These are phyloP conservation scores for Dicyrtoma fusca DNA, from an alignment of 2,888 invertebrate species.

Conservation along the genomic window DNA sequence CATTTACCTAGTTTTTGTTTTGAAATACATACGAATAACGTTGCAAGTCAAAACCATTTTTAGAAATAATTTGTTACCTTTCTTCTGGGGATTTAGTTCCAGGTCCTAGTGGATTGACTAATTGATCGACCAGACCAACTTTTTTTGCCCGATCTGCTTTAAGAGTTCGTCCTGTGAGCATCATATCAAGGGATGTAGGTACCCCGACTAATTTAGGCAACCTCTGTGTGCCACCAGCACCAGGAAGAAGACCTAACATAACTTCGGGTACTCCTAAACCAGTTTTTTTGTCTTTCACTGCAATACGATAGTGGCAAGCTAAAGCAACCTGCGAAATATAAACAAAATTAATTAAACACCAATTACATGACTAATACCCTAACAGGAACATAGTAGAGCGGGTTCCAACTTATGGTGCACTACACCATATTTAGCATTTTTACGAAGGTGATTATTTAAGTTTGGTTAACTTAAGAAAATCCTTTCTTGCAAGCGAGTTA, in stretches of 20 bases:
- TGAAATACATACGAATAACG: not conserved
- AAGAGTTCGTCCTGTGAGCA: conserved; percentile 87
- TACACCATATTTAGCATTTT: too few species aligned
- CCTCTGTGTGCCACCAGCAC: conserved; percentile 94
- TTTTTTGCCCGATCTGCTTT: conserved; percentile 92
- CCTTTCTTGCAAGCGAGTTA: too few species aligned
- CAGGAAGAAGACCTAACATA: conserved; percentile 94
- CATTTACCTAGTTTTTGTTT: too few species aligned
- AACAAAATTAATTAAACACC: not conserved
- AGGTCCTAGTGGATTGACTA: conserved; percentile 88
- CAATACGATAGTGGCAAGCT: conserved; percentile 94
- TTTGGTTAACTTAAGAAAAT: too few species aligned
- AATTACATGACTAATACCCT: not conserved
- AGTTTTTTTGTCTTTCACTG: conserved; percentile 90
- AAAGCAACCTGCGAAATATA: conserved; percentile 68
- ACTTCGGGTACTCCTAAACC: conserved; percentile 88
- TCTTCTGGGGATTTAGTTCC: conserved; percentile 64
- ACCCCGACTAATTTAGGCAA: conserved; percentile 78
- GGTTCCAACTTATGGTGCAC: not conserved
- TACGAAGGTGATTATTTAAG: too few species aligned
- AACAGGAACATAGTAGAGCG: not conserved
- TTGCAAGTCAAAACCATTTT: not conserved
- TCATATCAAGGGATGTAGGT: conserved; percentile 86
- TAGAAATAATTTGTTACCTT: conserved; percentile 58
- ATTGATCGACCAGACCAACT: conserved; percentile 83